Conservation (phyloP, 2,888 invertebrate genomes). For the Coecobrya sp. region DNA sequence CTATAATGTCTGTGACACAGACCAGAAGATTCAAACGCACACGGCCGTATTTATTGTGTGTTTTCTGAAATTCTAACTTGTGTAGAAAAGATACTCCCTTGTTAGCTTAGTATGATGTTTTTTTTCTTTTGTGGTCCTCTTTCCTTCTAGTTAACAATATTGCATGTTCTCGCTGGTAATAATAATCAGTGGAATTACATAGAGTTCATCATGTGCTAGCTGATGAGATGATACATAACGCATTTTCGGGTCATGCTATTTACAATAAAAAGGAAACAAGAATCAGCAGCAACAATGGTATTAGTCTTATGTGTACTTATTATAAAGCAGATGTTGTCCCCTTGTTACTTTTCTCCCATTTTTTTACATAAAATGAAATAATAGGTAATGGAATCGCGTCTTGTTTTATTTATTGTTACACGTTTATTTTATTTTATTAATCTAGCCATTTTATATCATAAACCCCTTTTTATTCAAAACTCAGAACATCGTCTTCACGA, state of each 20-base stretch:
- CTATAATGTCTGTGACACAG: background rate
- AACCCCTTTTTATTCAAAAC: background rate
- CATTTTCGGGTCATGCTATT: conserved; percentile 1
- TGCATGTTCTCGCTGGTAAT: background rate
- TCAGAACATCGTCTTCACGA: background rate
- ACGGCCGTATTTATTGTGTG: background rate
- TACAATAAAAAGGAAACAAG: background rate
- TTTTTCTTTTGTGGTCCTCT: background rate
- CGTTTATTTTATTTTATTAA: background rate
- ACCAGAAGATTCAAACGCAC: background rate
- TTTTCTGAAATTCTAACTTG: background rate
- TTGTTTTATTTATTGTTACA: conserved; percentile 22
- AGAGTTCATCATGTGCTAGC: background rate
- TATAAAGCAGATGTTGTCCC: conserved; percentile 34
- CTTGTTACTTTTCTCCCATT: background rate
- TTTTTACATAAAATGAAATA: conserved; percentile 15
- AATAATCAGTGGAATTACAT: background rate
- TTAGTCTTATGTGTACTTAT: too few species aligned
- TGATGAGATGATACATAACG: conserved; percentile 30
- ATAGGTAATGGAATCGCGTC: background rate
- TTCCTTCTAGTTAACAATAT: background rate
- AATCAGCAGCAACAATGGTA: background rate
- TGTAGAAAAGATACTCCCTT: background rate
- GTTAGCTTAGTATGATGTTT: background rate
- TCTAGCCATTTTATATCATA: background rate